Evolutionary conservation across 1,140 invertebrate genomes (phyloP), one percentile per base, ranked within the genome.

Genomic region (Cecropterus lyciades): DNA sequence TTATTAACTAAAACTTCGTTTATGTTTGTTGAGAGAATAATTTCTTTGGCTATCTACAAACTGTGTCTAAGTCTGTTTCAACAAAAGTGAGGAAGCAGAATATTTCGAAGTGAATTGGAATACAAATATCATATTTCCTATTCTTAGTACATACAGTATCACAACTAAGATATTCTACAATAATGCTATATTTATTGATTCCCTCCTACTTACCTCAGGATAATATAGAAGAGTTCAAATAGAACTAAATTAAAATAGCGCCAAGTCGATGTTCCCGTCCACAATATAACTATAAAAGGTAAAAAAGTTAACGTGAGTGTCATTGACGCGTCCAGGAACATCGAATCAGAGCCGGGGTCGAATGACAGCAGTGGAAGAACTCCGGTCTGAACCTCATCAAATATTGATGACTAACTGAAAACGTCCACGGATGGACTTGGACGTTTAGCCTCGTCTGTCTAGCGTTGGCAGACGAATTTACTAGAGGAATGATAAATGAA

Each of bases 361-460:
- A 62, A n/a, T 72, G 73, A 73, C 65, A 68, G 69, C 48, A 43
- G 55, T 42, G 33, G 49, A 71, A 67, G 51, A 70, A 65, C 64
- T 68, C 11, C 66, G n/a, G 82, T 88, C 85, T 82, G 79, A 79
- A 73, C 67, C 77, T 84, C 81, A 89, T 91, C 82, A 87, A 91
- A 86, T 89, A 90, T 90, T 90, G 84, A 90, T 76, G 72, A 20
- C 52, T 59, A 59, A 69, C 74, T 80, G 80, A 84, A 84, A 85
- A 80, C 77, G 72, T 80, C 75, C 57, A 46, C 57, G 57, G 57
- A 68, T 55, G 52, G 52, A 55, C 52, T 55, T 55, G 52, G 37
- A 55, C 51, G 30, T 53, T 70, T 72, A 72, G n/a, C 66, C 57
- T 62, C 52, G 56, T 63, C 51, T 37, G n/a, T n/a, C n/a, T n/a